These are phyloP conservation scores for Thalassophryne amazonica DNA, from an alignment of 2,797 vertebrate species.

Conservation along the genomic window DNA sequence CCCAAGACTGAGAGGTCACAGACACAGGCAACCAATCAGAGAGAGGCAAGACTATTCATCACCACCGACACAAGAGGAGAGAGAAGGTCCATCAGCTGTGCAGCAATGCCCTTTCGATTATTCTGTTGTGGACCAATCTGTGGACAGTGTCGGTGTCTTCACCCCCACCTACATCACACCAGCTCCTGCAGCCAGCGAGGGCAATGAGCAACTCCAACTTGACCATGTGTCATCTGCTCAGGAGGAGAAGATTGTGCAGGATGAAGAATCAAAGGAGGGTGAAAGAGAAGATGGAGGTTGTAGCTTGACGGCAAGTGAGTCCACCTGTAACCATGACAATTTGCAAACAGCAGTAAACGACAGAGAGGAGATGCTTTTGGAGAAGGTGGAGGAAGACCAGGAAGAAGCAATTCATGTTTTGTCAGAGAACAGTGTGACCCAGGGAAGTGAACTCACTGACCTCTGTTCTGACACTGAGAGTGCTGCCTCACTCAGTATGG, in stretches of 20 bases:
- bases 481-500: constrained; percentile 70
- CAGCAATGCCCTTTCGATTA: constrained; percentile 8
- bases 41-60: constrained; percentile 27
- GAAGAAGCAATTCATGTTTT: constrained; percentile 24
- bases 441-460: constrained; percentile 60
- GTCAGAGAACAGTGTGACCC: constrained; percentile 34
- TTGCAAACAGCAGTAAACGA: not conserved
- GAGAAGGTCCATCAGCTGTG: constrained; percentile 6
- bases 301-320: not conserved
- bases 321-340: constrained; percentile 7
- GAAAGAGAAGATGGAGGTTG: constrained; percentile 16
- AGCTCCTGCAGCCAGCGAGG: not conserved
- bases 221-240: constrained; percentile 4
- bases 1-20: constrained; percentile 54
- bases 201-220: not conserved
- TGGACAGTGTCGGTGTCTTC: constrained; percentile 34
- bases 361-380: constrained; percentile 2
- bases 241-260: constrained; percentile 29
- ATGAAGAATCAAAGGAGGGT: constrained; percentile 17
- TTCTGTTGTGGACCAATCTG: constrained; percentile 9
- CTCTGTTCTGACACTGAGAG: constrained; percentile 72
- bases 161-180: constrained; percentile 31
- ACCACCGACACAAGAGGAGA: not conserved
- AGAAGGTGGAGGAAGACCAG: constrained; percentile 39
- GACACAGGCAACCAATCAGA: constrained; percentile 38